Evolutionary conservation across 2,113 vertebrate species (phyloP).

Genomic region (Neomonachus schauinslandi): DNA sequence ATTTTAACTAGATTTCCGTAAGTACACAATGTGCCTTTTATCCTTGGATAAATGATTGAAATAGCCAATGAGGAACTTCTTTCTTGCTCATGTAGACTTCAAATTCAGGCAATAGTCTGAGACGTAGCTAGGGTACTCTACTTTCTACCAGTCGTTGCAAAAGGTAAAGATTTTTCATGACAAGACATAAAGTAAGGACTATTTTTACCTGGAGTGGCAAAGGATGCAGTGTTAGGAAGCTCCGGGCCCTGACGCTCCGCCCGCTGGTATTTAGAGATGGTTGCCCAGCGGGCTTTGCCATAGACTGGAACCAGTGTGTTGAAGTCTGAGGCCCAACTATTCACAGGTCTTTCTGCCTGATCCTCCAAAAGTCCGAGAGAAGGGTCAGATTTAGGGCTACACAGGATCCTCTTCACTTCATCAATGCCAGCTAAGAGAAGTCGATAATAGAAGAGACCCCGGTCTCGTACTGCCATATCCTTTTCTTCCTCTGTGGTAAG

Average conservation of each 20-base stretch:
- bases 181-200: neutral
- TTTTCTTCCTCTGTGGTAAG: slow-evolving; percentile 92
- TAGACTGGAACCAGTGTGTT: slow-evolving; percentile 92
- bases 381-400: slow-evolving; percentile 93
- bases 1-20: neutral
- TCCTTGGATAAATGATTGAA: neutral
- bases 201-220: slow-evolving; percentile 70
- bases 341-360: slow-evolving; percentile 89
- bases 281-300: slow-evolving; percentile 83
- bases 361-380: slow-evolving; percentile 92
- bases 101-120: neutral
- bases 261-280: slow-evolving; percentile 79
- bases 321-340: slow-evolving; percentile 91
- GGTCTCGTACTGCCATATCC: slow-evolving; percentile 95
- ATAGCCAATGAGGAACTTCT: neutral
- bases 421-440: slow-evolving; percentile 92
- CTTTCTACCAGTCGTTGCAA: neutral
- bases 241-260: slow-evolving; percentile 55
- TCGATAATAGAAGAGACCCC: slow-evolving; percentile 94
- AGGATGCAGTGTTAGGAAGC: slow-evolving; percentile 20
- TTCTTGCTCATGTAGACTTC: slow-evolving; percentile 28
- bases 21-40: neutral
- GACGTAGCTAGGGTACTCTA: neutral
- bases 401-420: slow-evolving; percentile 88
- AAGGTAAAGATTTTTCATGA: neutral